Percentiles rank a stretch among this genome's conserved stretches.
These are phyloP conservation scores for Rhinopithecus roxellana DNA, from an alignment of 2,113 vertebrate species.

Conservation along the genomic window DNA sequence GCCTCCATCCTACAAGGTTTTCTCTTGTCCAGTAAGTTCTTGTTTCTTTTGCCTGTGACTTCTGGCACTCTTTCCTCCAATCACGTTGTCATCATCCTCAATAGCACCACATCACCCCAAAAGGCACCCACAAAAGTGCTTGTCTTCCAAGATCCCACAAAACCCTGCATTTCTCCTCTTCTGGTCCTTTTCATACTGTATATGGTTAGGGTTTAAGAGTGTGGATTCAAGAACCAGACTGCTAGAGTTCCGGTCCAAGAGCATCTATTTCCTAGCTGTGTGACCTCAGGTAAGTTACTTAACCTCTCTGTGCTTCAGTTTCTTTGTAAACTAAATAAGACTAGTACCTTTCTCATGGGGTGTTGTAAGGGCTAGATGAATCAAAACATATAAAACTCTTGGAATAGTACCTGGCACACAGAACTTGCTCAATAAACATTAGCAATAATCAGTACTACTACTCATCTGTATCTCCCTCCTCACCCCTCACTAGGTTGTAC, in stretches of 20 bases:
- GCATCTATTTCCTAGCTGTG: neutral
- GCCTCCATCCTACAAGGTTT: fast-evolving
- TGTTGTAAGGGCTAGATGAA: neutral
- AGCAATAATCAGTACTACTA: neutral
- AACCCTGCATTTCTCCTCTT: neutral
- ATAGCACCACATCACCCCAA: neutral
- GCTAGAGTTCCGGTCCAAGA: neutral
- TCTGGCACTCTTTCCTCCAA: neutral
- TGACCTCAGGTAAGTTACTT: neutral
- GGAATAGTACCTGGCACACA: neutral
- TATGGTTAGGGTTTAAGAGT: neutral
- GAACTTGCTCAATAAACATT: neutral
- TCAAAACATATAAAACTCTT: too few relatives aligned
- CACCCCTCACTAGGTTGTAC: neutral
- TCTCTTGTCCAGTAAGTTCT: neutral
- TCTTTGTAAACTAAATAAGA: neutral
- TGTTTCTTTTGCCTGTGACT: neutral
- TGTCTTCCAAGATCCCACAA: neutral
- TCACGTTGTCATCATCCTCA: too few relatives aligned
- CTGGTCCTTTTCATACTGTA: neutral
- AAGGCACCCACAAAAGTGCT: too few relatives aligned
- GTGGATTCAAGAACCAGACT: neutral
- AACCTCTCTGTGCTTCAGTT: neutral
- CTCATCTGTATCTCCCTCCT: neutral
- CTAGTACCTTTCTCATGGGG: neutral